Evolutionary conservation across 2,888 invertebrate species (phyloP).

Genomic region (Metalampra italica): DNA sequence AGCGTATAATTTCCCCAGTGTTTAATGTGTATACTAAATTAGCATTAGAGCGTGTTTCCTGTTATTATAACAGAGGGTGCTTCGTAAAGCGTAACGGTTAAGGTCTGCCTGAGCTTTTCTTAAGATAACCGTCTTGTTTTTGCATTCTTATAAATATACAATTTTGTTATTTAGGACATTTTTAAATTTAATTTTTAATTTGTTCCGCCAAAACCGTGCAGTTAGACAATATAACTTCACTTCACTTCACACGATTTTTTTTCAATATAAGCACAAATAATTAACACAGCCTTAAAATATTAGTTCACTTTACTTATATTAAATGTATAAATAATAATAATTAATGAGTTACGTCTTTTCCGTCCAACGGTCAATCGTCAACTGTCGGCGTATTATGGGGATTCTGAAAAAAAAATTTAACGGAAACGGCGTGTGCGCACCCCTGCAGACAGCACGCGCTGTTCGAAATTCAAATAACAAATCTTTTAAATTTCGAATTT

Average conservation of each 20-base stretch:
- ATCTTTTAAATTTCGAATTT: constrained; percentile 13
- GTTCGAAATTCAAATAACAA: constrained; percentile 19
- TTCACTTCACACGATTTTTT: too few species aligned
- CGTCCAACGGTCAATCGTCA: constrained; percentile 52
- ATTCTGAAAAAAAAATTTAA: constrained; percentile 51
- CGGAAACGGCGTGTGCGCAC: constrained; percentile 69
- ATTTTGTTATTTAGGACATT: too few species aligned
- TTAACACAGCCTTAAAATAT: too few species aligned
- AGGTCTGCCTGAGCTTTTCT: constrained; percentile 16
- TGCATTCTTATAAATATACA: neutral
- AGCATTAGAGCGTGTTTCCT: constrained; percentile 44
- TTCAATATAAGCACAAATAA: too few species aligned
- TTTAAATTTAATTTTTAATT: too few species aligned
- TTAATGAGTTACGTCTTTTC: constrained; percentile 24
- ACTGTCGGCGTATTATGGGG: constrained; percentile 40
- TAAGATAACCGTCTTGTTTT: neutral
- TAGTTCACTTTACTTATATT: neutral
- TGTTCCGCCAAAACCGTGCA: too few species aligned
- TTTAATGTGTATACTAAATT: constrained; percentile 4
- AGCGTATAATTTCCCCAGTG: constrained; percentile 43
- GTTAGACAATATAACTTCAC: too few species aligned
- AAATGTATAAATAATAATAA: neutral
- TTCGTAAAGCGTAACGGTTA: constrained; percentile 40
- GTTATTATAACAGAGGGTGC: constrained; percentile 37
- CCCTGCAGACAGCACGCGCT: constrained; percentile 66